These are phyloP conservation scores for Heliocidaris tuberculata DNA, from an alignment of 35 echinoderm and acorn worm genomes.

Conservation along the genomic window DNA sequence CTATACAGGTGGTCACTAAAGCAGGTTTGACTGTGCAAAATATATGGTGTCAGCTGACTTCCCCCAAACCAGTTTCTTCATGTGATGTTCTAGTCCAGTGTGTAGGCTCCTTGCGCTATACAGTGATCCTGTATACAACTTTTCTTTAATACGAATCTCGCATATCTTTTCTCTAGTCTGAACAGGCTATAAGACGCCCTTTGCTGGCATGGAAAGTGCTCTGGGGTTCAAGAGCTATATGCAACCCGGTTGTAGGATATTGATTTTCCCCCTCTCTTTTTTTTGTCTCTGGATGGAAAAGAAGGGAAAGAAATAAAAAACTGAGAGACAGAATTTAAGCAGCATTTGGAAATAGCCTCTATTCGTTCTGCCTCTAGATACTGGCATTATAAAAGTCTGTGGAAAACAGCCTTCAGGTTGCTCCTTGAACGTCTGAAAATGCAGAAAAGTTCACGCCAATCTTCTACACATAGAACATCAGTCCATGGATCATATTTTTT, in stretches of 20 bases:
- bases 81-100: too few relatives aligned
- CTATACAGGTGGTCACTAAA: too few relatives aligned
- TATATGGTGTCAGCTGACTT: too few relatives aligned
- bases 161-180: too few relatives aligned
- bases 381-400: neutral
- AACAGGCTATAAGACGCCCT: too few relatives aligned
- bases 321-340: neutral
- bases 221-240: neutral
- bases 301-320: neutral
- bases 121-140: too few relatives aligned
- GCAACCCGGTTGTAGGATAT: neutral
- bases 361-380: neutral
- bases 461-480: neutral
- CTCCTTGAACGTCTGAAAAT: neutral
- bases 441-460: neutral
- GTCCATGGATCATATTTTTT: neutral
- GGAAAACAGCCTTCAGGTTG: neutral
- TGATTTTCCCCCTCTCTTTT: neutral
- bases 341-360: neutral
- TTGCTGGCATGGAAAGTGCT: neutral
- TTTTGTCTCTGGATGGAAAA: neutral
- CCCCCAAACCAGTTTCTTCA: too few relatives aligned
- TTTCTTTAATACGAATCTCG: too few relatives aligned
- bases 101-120: too few relatives aligned
- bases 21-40: too few relatives aligned